Conservation (phyloP, 2,113 vertebrate genomes). For the Chrysemys picta region DNA sequence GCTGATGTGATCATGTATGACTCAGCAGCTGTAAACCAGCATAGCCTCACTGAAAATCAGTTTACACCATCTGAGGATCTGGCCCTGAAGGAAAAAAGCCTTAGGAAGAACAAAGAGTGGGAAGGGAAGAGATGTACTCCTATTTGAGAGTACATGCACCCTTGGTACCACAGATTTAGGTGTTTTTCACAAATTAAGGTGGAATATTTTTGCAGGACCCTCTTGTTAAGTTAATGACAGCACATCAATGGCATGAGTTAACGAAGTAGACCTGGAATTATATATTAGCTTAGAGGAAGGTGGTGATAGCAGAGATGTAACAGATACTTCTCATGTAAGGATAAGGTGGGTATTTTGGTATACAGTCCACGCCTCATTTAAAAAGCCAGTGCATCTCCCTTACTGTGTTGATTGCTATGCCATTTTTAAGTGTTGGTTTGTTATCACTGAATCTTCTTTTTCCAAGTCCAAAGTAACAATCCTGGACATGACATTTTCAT, state of each 20-base stretch:
- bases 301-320: background rate
- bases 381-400: background rate
- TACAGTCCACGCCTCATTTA: background rate
- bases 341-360: background rate
- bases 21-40: background rate
- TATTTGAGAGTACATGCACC: background rate
- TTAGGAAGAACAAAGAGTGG: background rate
- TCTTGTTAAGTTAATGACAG: background rate
- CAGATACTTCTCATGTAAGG: background rate
- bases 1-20: background rate
- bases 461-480: background rate
- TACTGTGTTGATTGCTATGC: background rate
- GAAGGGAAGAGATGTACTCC: background rate
- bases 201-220: background rate
- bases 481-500: background rate
- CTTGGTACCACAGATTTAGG: background rate
- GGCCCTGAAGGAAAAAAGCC: background rate
- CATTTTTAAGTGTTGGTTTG: background rate
- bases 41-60: background rate
- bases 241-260: background rate
- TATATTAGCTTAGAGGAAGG: background rate
- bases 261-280: background rate
- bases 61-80: background rate
- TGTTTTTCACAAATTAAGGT: background rate
- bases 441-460: background rate